Evolutionary conservation across 2,113 vertebrate species (phyloP), one percentile per base, ranked within the genome.

Genomic region (Petrocephalus microphthalmus): DNA sequence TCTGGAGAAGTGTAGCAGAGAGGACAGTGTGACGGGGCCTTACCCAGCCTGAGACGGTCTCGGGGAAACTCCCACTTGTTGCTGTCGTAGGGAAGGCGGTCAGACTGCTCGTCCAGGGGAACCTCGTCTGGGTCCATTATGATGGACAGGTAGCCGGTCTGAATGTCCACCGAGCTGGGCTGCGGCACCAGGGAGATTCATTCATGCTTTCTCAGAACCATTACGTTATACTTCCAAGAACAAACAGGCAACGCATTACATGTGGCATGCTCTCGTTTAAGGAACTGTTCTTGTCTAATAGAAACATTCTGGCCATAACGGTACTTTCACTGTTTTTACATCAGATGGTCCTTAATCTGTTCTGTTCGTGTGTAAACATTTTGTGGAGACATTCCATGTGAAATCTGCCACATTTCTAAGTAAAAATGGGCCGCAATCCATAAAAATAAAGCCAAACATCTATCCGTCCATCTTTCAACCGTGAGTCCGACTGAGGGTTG

Each of bases 21-120:
- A 7, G 42, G 85, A 60, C 29, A 7, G 7, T 86, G 7, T 86
- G 17, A n/a, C 17, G 7, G 10, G 45, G 52, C 47, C 95, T 92
- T 91, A 97, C 96, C 96, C 88, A 97, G 93, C 78, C 95, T 95
- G 86, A 99, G 95, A 11, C 97, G 95, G 88, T 99, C 98, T 13
- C 97, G 93, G 0, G 98, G 98, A 93, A 99, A 99, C 93, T 99
- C 97, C 98, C 98, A 99, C 90, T 97, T 98, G 85, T 93, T 98
- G 95, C 96, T 96, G 91, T 99, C 97, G 0, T 98, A 99, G 64
- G 97, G 97, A 47, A 99, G 95, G 2, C 96, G 96, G 0, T 99
- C 97, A 17, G 96, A 97, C 91, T 99, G 98, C 92, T 98, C 97
- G 0, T 97, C 96, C 0, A 98, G 94, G 0, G 97, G 96, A 93